Conservation (phyloP, 2,888 invertebrate genomes). For the Yponomeuta malinellus region DNA sequence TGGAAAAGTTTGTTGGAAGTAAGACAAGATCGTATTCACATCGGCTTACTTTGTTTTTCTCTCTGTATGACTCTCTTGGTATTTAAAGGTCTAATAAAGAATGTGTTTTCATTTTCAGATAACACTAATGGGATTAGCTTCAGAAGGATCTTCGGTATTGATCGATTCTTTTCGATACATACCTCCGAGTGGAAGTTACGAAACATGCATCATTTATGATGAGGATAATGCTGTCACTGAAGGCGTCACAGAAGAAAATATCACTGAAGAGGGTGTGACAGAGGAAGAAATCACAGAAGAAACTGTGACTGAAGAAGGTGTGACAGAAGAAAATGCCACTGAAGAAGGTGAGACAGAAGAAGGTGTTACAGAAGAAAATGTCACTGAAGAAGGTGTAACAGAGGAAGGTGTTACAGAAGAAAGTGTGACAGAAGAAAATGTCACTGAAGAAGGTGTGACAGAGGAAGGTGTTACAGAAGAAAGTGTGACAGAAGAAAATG, state of each 20-base stretch:
- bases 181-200: conserved; percentile 28
- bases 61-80: too few species aligned
- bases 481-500: conserved; percentile 11
- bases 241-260: neutral
- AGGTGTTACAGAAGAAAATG: neutral
- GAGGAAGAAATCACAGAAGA: neutral
- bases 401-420: neutral
- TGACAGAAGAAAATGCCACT: neutral
- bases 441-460: neutral
- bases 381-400: neutral
- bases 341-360: neutral
- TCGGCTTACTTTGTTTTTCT: too few species aligned
- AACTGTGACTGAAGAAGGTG: neutral
- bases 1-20: too few species aligned
- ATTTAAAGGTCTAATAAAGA: neutral
- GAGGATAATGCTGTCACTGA: conserved; percentile 7
- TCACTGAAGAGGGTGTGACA: neutral
- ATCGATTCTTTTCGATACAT: conserved; percentile 49
- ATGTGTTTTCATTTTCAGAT: neutral
- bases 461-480: conserved; percentile 2
- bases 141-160: conserved; percentile 29
- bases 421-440: neutral
- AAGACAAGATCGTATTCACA: too few species aligned
- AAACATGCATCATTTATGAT: conserved; percentile 36
- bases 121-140: conserved; percentile 30